Evolutionary conservation across 2,797 vertebrate species (phyloP).

Genomic region (Okamejei kenojei): DNA sequence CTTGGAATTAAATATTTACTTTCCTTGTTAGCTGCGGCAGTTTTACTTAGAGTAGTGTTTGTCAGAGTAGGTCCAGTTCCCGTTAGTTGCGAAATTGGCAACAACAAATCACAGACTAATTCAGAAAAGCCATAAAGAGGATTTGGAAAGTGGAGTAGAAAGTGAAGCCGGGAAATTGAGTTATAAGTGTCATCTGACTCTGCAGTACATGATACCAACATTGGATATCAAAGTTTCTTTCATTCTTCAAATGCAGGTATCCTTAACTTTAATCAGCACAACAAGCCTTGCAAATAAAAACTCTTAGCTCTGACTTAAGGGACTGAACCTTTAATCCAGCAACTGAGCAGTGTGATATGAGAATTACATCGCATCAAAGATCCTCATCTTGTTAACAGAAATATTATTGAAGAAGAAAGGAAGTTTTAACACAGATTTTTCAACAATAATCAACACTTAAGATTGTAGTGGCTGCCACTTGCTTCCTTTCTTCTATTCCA

Average conservation of each 20-base stretch:
- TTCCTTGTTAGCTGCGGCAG: not conserved
- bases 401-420: not conserved
- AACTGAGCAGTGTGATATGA: not conserved
- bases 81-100: not conserved
- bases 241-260: not conserved
- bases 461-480: too few relatives aligned
- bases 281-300: not conserved
- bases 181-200: not conserved
- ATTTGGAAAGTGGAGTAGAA: not conserved
- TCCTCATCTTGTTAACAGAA: not conserved
- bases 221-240: not conserved
- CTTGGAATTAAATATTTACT: not conserved
- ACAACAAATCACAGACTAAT: not conserved
- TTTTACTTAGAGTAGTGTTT: not conserved
- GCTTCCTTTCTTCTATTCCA: too few relatives aligned
- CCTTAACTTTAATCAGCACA: not conserved
- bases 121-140: not conserved
- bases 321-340: not conserved
- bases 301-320: not conserved
- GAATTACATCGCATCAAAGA: not conserved
- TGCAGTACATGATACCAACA: not conserved
- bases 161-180: not conserved
- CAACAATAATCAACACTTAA: not conserved
- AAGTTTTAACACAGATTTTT: not conserved
- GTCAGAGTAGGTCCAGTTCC: not conserved